phyloP scores from a whole-genome alignment of 2,797 vertebrate genomes.

The Borostomias antarcticus region DNA sequence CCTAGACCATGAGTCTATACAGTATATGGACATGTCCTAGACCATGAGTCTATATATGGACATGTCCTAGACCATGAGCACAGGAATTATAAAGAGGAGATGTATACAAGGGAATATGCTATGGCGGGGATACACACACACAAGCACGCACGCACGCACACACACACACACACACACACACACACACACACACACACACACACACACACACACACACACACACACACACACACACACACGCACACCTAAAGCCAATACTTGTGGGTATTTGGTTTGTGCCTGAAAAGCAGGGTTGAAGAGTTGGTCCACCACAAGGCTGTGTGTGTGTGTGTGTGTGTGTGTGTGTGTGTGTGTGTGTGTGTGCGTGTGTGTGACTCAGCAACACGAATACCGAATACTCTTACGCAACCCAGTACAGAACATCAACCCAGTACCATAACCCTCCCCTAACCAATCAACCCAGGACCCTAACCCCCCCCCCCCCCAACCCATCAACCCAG shows the following conservation, averaged over 20 bases:
- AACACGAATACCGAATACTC: too few relatives aligned
- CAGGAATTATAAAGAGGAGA: too few relatives aligned
- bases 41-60: too few relatives aligned
- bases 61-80: too few relatives aligned
- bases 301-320: not conserved
- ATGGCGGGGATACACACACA: not conserved
- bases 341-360: slow-evolving; percentile 9
- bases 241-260: not conserved
- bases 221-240: slow-evolving; percentile 7
- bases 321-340: slow-evolving; percentile 10
- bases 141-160: slow-evolving; percentile 1
- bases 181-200: slow-evolving; percentile 9
- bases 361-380: not conserved
- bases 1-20: too few relatives aligned
- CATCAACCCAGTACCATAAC: too few relatives aligned
- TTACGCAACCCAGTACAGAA: too few relatives aligned
- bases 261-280: not conserved
- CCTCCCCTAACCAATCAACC: too few relatives aligned
- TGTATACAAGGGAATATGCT: too few relatives aligned
- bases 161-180: slow-evolving; percentile 24
- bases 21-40: too few relatives aligned
- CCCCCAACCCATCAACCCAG: too few relatives aligned
- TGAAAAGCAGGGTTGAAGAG: not conserved
- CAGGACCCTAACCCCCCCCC: too few relatives aligned
- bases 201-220: slow-evolving; percentile 9